phyloP scores from a whole-genome alignment of 2,888 invertebrate species.

The Perithous albicinctus region DNA sequence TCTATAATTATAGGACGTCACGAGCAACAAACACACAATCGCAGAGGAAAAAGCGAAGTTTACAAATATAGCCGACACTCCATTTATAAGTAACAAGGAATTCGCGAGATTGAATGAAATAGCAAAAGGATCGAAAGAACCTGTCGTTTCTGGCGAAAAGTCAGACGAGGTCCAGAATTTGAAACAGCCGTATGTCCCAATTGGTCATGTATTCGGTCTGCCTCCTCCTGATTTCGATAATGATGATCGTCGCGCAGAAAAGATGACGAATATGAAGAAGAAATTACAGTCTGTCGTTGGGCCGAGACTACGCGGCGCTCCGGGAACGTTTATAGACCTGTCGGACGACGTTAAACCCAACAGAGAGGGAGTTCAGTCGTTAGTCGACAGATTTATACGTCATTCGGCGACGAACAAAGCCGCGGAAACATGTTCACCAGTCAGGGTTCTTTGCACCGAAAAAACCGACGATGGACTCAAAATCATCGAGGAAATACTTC shows the following conservation, averaged over 20 bases:
- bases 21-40: not conserved
- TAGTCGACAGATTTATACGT: slow-evolving; percentile 90
- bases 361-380: slow-evolving; percentile 87
- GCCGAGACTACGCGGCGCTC: slow-evolving; percentile 86
- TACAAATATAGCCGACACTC: slow-evolving; percentile 63
- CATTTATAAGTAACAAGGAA: slow-evolving; percentile 64
- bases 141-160: not conserved
- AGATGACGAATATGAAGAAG: slow-evolving; percentile 9
- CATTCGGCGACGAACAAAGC: slow-evolving; percentile 87
- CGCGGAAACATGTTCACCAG: slow-evolving; percentile 82
- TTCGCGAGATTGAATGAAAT: slow-evolving; percentile 54
- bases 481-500: slow-evolving; percentile 69
- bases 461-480: slow-evolving; percentile 71
- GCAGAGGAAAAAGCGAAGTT: slow-evolving; percentile 34
- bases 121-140: slow-evolving; percentile 16
- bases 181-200: not conserved
- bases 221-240: slow-evolving; percentile 68
- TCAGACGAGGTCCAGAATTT: not conserved
- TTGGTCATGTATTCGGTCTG: slow-evolving; percentile 60
- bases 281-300: slow-evolving; percentile 73
- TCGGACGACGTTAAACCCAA: slow-evolving; percentile 86
- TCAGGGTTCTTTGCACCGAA: slow-evolving; percentile 73
- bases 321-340: slow-evolving; percentile 88
- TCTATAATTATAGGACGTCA: no score
- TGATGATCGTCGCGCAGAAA: slow-evolving; percentile 10